A percentile compares a stretch with the other conserved stretches of the same genome.
phyloP scores from a whole-genome alignment of 2,797 vertebrate genomes.

The Lepus townsendii region DNA sequence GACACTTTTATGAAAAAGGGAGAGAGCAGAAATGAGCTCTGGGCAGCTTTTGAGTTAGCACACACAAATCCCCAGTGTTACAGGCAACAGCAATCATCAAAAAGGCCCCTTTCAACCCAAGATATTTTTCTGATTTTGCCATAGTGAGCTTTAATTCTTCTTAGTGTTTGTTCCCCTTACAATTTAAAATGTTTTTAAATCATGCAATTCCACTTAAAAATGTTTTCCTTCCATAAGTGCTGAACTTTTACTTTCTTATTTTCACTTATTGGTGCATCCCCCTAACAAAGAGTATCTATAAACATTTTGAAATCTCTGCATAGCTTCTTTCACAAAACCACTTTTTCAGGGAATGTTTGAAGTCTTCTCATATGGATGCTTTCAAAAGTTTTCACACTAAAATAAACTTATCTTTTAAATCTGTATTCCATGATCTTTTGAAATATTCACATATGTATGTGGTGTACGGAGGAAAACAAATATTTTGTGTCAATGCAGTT shows the following conservation, averaged over 20 bases:
- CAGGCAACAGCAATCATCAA: neutral
- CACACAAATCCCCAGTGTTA: neutral
- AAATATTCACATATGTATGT: neutral
- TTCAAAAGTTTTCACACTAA: too few species aligned
- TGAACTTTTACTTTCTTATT: neutral
- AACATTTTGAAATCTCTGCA: too few species aligned
- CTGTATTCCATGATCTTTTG: too few species aligned
- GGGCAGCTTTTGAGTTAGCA: neutral
- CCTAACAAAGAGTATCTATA: neutral
- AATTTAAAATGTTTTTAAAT: neutral
- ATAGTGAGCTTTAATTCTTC: neutral
- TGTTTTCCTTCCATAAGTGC: constrained; percentile 35
- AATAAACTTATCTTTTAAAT: too few species aligned
- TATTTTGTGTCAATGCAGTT: neutral
- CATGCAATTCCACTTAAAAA: neutral
- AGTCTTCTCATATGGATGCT: too few species aligned
- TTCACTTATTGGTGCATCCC: neutral
- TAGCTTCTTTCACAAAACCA: too few species aligned
- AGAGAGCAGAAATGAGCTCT: neutral
- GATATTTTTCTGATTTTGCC: constrained; percentile 14
- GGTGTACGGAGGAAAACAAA: neutral
- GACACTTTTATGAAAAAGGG: neutral
- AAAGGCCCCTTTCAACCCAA: neutral
- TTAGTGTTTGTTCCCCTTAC: neutral
- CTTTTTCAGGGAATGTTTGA: too few species aligned